Percentiles rank a stretch among this genome's conserved stretches.
Evolutionary conservation across 2,797 vertebrate genomes (phyloP).

Genomic region (Rhinella marina): DNA sequence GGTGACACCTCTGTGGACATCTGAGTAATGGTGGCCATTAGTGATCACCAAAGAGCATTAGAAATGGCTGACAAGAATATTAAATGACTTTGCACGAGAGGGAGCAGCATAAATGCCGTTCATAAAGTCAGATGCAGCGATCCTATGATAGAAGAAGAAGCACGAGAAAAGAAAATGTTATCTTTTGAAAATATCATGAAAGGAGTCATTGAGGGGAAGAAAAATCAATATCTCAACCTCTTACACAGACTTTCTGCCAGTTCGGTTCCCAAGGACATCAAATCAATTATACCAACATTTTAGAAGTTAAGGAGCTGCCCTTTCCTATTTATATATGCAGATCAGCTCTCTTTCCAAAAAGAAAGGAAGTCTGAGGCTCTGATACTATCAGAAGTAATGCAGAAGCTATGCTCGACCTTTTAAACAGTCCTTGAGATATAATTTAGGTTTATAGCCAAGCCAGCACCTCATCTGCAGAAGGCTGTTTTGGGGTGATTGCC

Average conservation of each 20-base stretch:
- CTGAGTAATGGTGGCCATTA: not conserved
- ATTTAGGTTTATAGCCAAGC: too few species aligned
- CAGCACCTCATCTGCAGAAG: too few species aligned
- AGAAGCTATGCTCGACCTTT: too few species aligned
- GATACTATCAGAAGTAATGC: too few species aligned
- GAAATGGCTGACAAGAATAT: not conserved
- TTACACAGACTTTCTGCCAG: conserved; percentile 7
- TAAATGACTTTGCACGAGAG: not conserved
- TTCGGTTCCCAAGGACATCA: not conserved
- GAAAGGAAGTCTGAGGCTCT: too few species aligned
- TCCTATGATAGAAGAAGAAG: not conserved
- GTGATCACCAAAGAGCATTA: not conserved
- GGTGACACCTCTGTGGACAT: not conserved
- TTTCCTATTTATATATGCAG: not conserved
- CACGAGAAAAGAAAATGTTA: not conserved
- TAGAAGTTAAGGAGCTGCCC: not conserved
- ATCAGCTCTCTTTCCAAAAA: not conserved
- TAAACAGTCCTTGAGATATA: too few species aligned
- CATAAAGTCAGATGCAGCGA: not conserved
- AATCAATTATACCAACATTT: not conserved
- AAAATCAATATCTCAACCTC: conserved; percentile 25
- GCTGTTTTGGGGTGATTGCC: too few species aligned
- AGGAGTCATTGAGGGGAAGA: not conserved
- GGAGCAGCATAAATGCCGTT: not conserved
- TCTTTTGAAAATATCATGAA: conserved; percentile 10